phyloP scores from a whole-genome alignment of 2,113 vertebrate genomes.

The Ophthalmolycus amberensis region DNA sequence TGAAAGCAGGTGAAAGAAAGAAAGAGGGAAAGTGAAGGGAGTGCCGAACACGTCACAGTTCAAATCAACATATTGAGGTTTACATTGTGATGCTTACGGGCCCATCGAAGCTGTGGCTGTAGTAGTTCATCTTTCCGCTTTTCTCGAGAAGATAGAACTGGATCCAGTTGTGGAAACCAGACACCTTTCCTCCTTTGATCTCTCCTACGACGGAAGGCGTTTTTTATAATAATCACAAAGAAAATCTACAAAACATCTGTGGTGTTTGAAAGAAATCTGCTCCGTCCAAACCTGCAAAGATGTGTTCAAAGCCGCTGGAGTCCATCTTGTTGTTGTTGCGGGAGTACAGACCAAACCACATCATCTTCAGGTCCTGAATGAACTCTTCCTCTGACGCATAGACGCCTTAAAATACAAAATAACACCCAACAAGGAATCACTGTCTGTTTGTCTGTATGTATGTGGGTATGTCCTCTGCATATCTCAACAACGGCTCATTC shows the following conservation, averaged over 20 bases:
- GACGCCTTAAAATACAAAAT: conserved; percentile 50
- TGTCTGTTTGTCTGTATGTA: neutral
- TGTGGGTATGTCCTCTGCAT: neutral
- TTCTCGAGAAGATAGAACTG: conserved; percentile 94
- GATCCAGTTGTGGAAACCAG: conserved; percentile 98
- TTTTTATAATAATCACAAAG: neutral
- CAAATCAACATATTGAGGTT: neutral
- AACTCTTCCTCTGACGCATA: conserved; percentile 89
- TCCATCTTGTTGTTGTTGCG: conserved; percentile 80
- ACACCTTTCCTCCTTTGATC: conserved; percentile 91
- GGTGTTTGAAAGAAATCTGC: neutral
- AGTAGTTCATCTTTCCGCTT: conserved; percentile 87
- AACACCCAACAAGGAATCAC: neutral
- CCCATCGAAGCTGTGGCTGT: conserved; percentile 92
- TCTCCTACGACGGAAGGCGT: conserved; percentile 84
- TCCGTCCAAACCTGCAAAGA: conserved; percentile 88
- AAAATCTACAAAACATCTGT: neutral
- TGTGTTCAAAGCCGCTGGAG: conserved; percentile 96
- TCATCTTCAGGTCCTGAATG: conserved; percentile 87
- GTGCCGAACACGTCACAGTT: neutral
- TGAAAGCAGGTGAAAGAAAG: conserved; percentile 58
- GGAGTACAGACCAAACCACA: conserved; percentile 98
- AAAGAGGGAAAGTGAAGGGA: neutral
- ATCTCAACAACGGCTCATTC: neutral
- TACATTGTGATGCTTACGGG: conserved; percentile 83